A percentile compares a stretch with the other conserved stretches of the same genome.
phyloP scores from a whole-genome alignment of 2,113 vertebrate genomes.

The Anser brachyrhynchus region DNA sequence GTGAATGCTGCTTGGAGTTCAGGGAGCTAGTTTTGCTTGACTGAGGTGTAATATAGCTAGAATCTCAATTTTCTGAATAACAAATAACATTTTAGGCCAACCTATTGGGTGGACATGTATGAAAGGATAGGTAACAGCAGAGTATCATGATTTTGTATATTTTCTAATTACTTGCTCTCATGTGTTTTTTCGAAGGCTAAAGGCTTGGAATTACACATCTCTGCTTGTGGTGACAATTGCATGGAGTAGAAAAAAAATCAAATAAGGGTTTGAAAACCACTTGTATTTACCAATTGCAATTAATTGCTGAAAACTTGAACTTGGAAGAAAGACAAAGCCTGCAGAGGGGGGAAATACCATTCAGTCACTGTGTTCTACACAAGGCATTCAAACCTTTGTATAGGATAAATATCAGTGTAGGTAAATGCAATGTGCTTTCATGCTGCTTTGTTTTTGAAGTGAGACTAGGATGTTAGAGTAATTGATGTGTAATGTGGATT shows the following conservation, averaged over 20 bases:
- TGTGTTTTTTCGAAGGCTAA: background rate
- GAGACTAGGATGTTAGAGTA: background rate
- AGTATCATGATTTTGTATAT: background rate
- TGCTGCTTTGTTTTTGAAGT: background rate
- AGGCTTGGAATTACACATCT: background rate
- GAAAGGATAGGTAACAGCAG: background rate
- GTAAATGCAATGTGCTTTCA: background rate
- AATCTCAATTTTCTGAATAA: background rate
- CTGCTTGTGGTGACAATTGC: background rate
- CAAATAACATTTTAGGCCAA: background rate
- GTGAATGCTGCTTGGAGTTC: background rate
- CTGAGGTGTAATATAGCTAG: background rate
- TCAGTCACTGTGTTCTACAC: background rate
- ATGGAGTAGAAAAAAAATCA: background rate
- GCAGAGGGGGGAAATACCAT: background rate
- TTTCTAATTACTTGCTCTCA: background rate
- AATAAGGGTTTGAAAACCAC: background rate
- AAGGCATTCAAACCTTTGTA: background rate
- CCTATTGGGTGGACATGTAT: background rate
- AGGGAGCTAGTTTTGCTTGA: background rate
- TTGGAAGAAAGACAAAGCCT: background rate
- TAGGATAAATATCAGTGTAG: background rate
- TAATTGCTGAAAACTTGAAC: background rate
- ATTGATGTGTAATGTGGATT: background rate
- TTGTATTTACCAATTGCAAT: background rate